Evolutionary conservation across 2,113 vertebrate genomes (phyloP).

Genomic region (Drymodes brunneopygia): DNA sequence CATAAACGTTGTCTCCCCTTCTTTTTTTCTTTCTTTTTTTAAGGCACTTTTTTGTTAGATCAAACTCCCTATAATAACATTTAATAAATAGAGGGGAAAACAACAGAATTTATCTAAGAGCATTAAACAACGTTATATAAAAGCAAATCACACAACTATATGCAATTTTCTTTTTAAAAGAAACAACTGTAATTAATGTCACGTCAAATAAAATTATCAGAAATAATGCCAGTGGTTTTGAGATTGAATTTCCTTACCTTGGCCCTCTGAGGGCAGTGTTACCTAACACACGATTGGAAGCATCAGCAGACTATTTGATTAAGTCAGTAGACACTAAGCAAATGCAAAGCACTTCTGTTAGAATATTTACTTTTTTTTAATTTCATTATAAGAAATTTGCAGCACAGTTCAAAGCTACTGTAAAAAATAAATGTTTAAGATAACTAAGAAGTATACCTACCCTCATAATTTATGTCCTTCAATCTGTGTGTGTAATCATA

Average conservation of each 20-base stretch:
- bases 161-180: neutral
- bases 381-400: neutral
- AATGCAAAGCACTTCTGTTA: neutral
- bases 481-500: neutral
- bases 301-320: constrained; percentile 38
- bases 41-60: neutral
- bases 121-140: neutral
- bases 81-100: neutral
- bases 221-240: constrained; percentile 8
- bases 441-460: neutral
- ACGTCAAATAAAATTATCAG: neutral
- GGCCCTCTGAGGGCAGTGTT: constrained; percentile 82
- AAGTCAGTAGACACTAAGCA: neutral
- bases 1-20: neutral
- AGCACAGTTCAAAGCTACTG: neutral
- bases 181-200: neutral
- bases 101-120: neutral
- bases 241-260: constrained; percentile 75
- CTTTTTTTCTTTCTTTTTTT: neutral
- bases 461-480: neutral
- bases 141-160: neutral
- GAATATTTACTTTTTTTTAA: neutral
- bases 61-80: neutral
- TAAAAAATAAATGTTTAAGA: neutral
- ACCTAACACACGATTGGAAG: constrained; percentile 69